Evolutionary conservation across 1,140 invertebrate genomes (phyloP), one percentile per base, ranked within the genome.

Genomic region (Polyergus mexicanus): DNA sequence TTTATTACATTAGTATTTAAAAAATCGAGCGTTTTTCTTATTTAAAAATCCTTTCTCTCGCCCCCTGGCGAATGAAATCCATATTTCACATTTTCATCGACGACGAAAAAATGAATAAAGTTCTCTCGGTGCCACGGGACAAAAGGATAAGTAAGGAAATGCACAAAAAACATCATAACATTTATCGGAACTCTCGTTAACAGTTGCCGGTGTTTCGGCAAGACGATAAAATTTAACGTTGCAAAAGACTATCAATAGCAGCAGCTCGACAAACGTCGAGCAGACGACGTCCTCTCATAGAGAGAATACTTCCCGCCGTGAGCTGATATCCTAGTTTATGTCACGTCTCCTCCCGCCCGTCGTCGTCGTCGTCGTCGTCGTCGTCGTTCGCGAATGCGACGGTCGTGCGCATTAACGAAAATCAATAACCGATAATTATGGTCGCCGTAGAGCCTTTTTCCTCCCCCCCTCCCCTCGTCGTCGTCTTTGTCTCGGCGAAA

Each of bases 371-470:
- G 41, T 41, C 41, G 41, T 41, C 22, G 47, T 56, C 47, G 65
- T 81, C 44, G 47, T 56, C 65, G 65, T 81, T 7, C 68, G 66
- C 51, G 78, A 81, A 81, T 56, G 25, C 65, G 66, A 60, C 54
- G 78, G 68, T 83, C 78, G 78, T 83, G 78, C 78, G 78, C 78
- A 83, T 83, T 83, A 83, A 83, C 78, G 60, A 83, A 83, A 83
- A 83, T 83, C 78, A 83, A 83, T 83, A 83, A 83, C 78, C 78
- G 60, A 83, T 83, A 83, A 83, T 83, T 83, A 83, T 83, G 78
- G 78, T 81, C 66, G 78, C 66, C 66, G 78, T 60, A 56, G 54
- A 22, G 51, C 25, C 66, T 44, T 11, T 32, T 32, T 32, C 32
- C 25, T 2, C 35, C 7, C 8, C 22, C 74, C 1, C 13, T n/a